Percentiles rank a stretch among this genome's conserved stretches.
phyloP scores from a whole-genome alignment of 1,140 invertebrate genomes.

The Leptinotarsa texana region DNA sequence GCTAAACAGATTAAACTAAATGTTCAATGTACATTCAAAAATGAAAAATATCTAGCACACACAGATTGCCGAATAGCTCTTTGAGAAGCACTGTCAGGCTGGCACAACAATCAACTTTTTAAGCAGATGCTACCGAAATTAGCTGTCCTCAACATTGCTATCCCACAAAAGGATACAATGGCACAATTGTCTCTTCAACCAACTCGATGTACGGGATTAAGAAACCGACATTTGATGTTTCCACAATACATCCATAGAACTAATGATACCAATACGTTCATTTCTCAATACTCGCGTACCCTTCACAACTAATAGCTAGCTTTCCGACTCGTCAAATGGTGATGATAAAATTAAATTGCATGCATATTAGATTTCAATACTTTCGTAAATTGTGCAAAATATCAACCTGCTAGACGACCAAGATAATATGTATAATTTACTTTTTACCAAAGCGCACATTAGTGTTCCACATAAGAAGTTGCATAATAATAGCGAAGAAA shows the following conservation, averaged over 20 bases:
- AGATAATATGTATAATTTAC: constrained; percentile 22
- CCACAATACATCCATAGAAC: neutral
- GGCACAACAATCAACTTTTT: neutral
- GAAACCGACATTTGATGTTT: neutral
- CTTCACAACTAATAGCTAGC: neutral
- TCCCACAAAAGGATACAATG: neutral
- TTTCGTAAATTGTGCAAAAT: constrained; percentile 24
- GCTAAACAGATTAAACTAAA: no score
- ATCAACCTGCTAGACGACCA: neutral
- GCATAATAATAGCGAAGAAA: constrained; percentile 15
- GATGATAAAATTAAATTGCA: constrained; percentile 13
- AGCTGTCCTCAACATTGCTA: neutral
- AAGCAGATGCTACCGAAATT: neutral
- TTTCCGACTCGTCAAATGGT: constrained; percentile 12
- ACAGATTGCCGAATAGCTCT: no score
- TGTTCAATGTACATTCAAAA: no score
- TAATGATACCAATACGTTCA: neutral
- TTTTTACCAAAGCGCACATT: constrained; percentile 23
- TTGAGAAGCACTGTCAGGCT: no score
- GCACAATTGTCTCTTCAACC: neutral
- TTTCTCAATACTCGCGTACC: neutral
- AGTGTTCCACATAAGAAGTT: constrained; percentile 25
- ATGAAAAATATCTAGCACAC: no score
- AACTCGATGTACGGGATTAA: neutral
- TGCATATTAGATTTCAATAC: constrained; percentile 19